phyloP scores from a whole-genome alignment of 1,140 invertebrate species.

The Pristionchus pacificus region DNA sequence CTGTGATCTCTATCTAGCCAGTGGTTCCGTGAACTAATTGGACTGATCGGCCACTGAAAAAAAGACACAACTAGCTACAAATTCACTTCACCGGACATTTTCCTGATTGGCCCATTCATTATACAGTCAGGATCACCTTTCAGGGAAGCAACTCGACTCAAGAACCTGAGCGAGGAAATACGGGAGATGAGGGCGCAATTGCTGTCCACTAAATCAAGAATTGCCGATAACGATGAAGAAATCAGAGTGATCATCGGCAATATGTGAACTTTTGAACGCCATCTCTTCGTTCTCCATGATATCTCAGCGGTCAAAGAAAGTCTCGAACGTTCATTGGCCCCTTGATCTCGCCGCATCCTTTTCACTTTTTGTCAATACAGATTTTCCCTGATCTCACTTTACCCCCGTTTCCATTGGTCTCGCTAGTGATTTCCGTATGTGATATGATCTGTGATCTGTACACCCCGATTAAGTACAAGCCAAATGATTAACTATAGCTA shows the following conservation, averaged over 20 bases:
- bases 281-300: not conserved
- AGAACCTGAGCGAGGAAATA: slow-evolving; percentile 29
- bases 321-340: slow-evolving; percentile 1
- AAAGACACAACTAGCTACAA: no score
- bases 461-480: no score
- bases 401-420: not conserved
- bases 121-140: no score
- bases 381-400: not conserved
- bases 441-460: no score
- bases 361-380: not conserved
- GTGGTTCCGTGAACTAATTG: no score
- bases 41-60: no score
- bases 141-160: slow-evolving; percentile 14
- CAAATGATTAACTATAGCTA: no score
- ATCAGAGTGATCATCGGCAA: not conserved
- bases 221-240: slow-evolving; percentile 3
- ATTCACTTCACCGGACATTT: no score
- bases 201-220: slow-evolving; percentile 10
- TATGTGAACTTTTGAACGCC: slow-evolving; percentile 1
- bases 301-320: not conserved
- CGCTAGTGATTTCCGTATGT: no score
- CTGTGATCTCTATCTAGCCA: no score
- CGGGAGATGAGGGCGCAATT: slow-evolving; percentile 18
- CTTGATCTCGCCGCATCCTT: not conserved
- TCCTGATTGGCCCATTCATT: no score